phyloP scores from a whole-genome alignment of 2,113 vertebrate genomes.

The Oncorhynchus tshawytscha region DNA sequence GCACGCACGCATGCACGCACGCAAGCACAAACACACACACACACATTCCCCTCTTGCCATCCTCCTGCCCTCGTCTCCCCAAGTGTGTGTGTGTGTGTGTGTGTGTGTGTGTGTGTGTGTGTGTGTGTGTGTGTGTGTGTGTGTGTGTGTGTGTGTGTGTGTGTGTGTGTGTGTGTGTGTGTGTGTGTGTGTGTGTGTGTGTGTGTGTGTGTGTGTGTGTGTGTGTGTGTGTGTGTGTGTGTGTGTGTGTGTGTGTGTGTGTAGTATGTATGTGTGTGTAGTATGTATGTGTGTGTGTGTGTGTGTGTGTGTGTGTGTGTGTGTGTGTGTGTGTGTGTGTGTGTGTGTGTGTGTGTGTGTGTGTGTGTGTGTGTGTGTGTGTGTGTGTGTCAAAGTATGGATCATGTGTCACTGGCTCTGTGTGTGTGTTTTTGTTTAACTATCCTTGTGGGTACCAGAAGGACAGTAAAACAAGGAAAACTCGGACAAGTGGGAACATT shows the following conservation, averaged over 20 bases:
- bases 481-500: no score
- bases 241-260: background rate
- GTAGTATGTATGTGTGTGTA: background rate
- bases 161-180: no score
- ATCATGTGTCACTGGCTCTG: background rate
- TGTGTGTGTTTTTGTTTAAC: constrained; percentile 5
- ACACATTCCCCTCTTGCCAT: background rate
- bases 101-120: background rate
- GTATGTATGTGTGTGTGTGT: constrained; percentile 11
- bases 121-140: no score
- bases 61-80: background rate
- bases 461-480: no score
- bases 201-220: no score
- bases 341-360: background rate
- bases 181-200: background rate
- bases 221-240: background rate
- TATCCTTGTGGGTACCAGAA: no score
- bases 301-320: background rate
- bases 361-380: background rate
- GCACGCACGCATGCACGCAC: background rate
- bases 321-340: background rate
- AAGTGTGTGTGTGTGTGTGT: background rate
- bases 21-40: background rate
- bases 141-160: no score
- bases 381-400: background rate